phyloP scores from a whole-genome alignment of 2,113 vertebrate species.

The Chrysochloris asiatica region DNA sequence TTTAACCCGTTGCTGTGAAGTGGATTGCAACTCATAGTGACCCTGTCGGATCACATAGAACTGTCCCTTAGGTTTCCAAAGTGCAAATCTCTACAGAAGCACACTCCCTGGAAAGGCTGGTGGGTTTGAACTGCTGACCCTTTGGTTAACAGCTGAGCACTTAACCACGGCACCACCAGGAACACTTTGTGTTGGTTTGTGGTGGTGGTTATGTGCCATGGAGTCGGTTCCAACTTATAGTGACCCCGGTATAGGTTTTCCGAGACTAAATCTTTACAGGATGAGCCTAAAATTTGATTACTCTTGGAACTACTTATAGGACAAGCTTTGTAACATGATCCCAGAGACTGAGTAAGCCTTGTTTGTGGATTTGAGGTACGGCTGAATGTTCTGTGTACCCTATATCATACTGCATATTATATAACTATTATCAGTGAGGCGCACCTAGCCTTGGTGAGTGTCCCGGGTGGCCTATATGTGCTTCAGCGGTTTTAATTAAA shows the following conservation, averaged over 20 bases:
- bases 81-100: not conserved
- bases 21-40: not conserved
- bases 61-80: too few species aligned
- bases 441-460: not conserved
- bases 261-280: too few species aligned
- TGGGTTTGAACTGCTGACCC: not conserved
- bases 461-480: not conserved
- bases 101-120: not conserved
- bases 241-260: too few species aligned
- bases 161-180: not conserved
- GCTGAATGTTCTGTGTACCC: rapidly evolving
- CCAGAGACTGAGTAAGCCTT: not conserved
- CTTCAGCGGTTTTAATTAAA: not conserved
- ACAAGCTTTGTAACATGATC: not conserved
- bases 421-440: not conserved
- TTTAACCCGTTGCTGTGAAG: not conserved
- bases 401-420: not conserved
- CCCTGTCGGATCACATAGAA: not conserved
- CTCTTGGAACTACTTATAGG: not conserved
- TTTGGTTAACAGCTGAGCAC: not conserved
- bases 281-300: constrained; percentile 22
- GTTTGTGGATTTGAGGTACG: not conserved
- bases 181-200: not conserved
- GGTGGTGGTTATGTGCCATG: too few species aligned
- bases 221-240: too few species aligned